Evolutionary conservation across 35 echinoderm and acorn worm species (phyloP), one percentile per base, ranked within the genome.

Genomic region (Holothuria glaberrima): DNA sequence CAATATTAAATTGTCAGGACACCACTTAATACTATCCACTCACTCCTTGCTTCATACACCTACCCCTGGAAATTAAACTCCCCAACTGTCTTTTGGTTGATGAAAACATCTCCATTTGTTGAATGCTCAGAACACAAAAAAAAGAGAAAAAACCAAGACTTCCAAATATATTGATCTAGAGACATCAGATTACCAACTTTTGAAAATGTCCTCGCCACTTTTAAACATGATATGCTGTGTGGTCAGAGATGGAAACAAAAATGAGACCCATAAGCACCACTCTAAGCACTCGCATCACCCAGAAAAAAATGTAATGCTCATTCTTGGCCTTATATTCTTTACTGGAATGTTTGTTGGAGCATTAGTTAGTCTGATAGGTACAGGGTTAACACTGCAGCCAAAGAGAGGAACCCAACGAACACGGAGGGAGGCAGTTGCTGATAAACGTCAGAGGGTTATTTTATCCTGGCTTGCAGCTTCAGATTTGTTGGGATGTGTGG

Each of bases 401-500:
- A 87, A 87, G 44, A 69, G 62, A 41, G 61, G 85, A 48, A 48
- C 24, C 24, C 60, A 38, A 52, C 33, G 85, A 20, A 69, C 85
- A 48, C 66, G 85, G 35, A 22, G 44, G 46, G 85, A 87, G 22
- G 85, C 62, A 21, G 85, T 87, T 9, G 36, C 60, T 12, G 85
- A 87, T 29, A 62, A 48, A 12, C 66, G 85, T 12, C 85, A 67
- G 60, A 36, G 85, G 35, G 67, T 67, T 50, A 87, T 87, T 52
- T 62, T 87, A 35, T 69, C 62, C 9, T 87, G 85, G 85, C 65
- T 87, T 35, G 63, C 85, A 24, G 85, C 32, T 22, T 45, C 85
- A 46, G 85, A 87, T 87, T 59, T 87, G 24, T 16, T 71, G 14
- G 85, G 59, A 22, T 87, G 85, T 26, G 30, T 87, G 3, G 85